Percentiles rank a stretch among this genome's conserved stretches.
These are phyloP conservation scores for Cyphomyrus plagiostoma DNA, from an alignment of 2,113 vertebrate genomes.

Conservation along the genomic window DNA sequence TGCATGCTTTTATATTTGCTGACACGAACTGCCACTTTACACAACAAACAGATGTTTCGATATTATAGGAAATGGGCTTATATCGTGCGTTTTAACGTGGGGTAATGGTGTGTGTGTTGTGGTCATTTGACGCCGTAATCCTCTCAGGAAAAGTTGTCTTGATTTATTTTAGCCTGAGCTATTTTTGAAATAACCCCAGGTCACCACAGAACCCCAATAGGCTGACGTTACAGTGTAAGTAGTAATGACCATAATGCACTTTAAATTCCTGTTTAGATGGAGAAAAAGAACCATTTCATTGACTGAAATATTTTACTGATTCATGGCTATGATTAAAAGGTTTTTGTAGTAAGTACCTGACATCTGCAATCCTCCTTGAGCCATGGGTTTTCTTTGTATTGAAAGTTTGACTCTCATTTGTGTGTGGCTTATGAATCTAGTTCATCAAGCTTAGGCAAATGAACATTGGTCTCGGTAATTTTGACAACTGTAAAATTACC, in stretches of 20 bases:
- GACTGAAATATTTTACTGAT: neutral
- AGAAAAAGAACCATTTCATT: neutral
- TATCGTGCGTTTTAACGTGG: neutral
- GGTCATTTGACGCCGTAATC: neutral
- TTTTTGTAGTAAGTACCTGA: neutral
- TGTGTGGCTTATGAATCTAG: neutral
- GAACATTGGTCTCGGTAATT: neutral
- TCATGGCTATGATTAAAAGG: neutral
- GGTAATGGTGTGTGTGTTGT: neutral
- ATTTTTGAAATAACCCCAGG: neutral
- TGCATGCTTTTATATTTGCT: neutral
- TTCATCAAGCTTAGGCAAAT: neutral
- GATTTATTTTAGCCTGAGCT: neutral
- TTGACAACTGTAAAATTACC: neutral
- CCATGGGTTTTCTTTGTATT: neutral
- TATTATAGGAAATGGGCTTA: neutral
- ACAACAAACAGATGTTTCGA: neutral
- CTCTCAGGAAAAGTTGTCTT: neutral
- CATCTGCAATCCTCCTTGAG: neutral
- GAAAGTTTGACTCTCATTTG: neutral
- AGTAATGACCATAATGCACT: neutral
- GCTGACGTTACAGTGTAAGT: neutral
- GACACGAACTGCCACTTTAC: neutral
- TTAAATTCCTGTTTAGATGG: neutral
- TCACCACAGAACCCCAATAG: neutral